phyloP scores from a whole-genome alignment of 2,113 vertebrate species.

The Carettochelys insculpta region DNA sequence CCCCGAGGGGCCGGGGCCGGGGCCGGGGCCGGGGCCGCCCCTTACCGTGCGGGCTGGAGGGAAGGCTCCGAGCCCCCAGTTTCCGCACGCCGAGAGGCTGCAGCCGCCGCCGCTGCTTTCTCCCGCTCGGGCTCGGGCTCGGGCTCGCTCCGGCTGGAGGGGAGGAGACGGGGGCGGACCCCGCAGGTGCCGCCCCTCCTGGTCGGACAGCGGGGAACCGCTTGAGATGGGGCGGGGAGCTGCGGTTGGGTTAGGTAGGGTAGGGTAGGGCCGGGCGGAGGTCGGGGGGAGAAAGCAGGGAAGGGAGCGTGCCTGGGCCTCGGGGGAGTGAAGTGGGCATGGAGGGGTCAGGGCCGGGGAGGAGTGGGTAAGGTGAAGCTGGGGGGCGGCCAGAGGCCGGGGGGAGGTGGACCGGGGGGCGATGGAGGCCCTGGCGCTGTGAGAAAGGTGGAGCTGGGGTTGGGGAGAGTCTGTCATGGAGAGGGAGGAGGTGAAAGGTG shows the following conservation, averaged over 20 bases:
- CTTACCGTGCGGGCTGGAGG: conserved; percentile 52
- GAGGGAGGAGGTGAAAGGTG: neutral
- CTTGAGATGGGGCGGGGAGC: neutral
- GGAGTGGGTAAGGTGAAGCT: fast-evolving
- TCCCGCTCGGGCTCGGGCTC: neutral
- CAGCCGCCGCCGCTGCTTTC: neutral
- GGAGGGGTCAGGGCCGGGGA: too few relatives aligned
- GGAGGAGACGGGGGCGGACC: conserved; percentile 19
- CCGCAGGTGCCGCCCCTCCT: conserved; percentile 50
- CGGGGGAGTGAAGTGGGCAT: neutral
- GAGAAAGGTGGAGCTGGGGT: neutral
- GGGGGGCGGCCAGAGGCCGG: neutral
- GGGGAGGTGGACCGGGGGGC: neutral
- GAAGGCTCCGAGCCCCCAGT: neutral
- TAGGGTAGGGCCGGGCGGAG: neutral
- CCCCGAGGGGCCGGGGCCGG: neutral
- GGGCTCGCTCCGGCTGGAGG: neutral
- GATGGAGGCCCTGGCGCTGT: too few relatives aligned
- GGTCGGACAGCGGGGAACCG: neutral
- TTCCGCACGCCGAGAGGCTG: neutral
- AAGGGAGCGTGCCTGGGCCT: neutral
- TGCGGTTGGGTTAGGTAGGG: too few relatives aligned
- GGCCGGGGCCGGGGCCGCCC: neutral
- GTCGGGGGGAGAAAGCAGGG: too few relatives aligned
- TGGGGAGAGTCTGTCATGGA: too few relatives aligned